Evolutionary conservation across 2,888 invertebrate genomes (phyloP).

Genomic region (Lissonota sp.): DNA sequence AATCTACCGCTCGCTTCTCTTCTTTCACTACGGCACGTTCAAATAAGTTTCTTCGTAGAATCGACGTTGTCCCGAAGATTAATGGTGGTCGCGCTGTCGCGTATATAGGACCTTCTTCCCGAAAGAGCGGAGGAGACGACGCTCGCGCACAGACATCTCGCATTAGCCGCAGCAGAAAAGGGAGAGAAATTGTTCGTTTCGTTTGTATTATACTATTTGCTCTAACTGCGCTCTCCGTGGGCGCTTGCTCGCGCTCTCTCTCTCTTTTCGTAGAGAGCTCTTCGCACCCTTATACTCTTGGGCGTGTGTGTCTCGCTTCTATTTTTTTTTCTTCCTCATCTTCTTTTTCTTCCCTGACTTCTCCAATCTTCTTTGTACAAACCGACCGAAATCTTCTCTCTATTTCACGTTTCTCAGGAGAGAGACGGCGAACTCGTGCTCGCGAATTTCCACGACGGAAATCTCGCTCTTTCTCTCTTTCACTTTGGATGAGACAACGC

Average conservation of each 20-base stretch:
- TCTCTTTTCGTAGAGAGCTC: constrained; percentile 11
- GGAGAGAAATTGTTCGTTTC: constrained; percentile 32
- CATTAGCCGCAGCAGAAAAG: constrained; percentile 31
- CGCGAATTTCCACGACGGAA: constrained; percentile 51
- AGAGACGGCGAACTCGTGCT: not conserved
- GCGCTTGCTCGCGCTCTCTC: constrained; percentile 26
- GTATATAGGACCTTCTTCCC: constrained; percentile 51
- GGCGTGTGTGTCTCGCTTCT: no score
- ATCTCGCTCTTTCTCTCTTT: constrained; percentile 7
- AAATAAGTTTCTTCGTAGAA: constrained; percentile 73
- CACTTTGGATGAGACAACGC: not conserved
- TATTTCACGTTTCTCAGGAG: not conserved
- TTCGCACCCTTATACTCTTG: no score
- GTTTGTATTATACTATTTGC: constrained; percentile 33
- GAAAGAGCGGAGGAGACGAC: constrained; percentile 43
- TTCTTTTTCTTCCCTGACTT: constrained; percentile 29
- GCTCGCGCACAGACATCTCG: constrained; percentile 9
- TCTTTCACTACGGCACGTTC: constrained; percentile 29
- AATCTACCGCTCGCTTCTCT: not conserved
- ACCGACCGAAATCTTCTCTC: constrained; percentile 18
- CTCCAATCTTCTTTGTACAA: constrained; percentile 31
- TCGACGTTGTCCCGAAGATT: constrained; percentile 74
- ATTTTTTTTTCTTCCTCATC: constrained; percentile 22
- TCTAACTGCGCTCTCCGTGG: constrained; percentile 1
- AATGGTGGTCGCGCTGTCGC: constrained; percentile 66